Evolutionary conservation across 2,113 vertebrate genomes (phyloP).

Genomic region (Nematolebias whitei): DNA sequence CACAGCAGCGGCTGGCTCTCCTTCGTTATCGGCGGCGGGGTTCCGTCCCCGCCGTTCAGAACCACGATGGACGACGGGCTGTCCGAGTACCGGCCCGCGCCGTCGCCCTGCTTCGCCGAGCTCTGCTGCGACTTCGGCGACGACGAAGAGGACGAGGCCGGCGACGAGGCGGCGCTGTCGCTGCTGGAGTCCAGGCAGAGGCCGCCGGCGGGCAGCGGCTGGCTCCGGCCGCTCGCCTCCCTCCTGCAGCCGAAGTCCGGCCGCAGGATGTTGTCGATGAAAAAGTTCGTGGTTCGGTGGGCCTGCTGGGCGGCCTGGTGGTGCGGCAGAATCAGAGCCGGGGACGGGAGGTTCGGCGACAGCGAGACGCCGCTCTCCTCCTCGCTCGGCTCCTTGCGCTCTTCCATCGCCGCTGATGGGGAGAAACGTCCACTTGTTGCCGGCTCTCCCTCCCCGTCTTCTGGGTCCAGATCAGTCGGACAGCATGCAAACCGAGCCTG

Average conservation of each 20-base stretch:
- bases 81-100: slow-evolving; percentile 85
- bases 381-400: slow-evolving; percentile 83
- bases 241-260: slow-evolving; percentile 95
- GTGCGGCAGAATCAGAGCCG: slow-evolving; percentile 80
- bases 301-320: slow-evolving; percentile 85
- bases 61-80: slow-evolving; percentile 85
- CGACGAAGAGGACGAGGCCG: slow-evolving; percentile 74
- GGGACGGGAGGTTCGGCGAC: slow-evolving; percentile 83
- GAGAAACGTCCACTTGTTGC: slow-evolving; percentile 81
- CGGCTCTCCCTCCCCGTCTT: slow-evolving; percentile 47
- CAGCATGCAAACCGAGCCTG: slow-evolving; percentile 53
- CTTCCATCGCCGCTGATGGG: slow-evolving; percentile 79
- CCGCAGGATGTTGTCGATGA: slow-evolving; percentile 95
- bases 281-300: slow-evolving; percentile 94
- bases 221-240: slow-evolving; percentile 82
- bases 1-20: slow-evolving; percentile 90
- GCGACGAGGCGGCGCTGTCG: slow-evolving; percentile 85
- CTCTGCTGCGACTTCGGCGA: slow-evolving; percentile 79
- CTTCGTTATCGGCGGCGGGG: slow-evolving; percentile 69
- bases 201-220: slow-evolving; percentile 81
- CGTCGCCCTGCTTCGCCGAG: slow-evolving; percentile 78
- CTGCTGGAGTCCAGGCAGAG: slow-evolving; percentile 85
- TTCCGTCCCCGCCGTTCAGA: slow-evolving; percentile 84
- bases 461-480: slow-evolving; percentile 67
- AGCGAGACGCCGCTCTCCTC: slow-evolving; percentile 87